These are phyloP conservation scores for Standfussiana lucernea DNA, from an alignment of 2,888 invertebrate genomes.

Conservation along the genomic window DNA sequence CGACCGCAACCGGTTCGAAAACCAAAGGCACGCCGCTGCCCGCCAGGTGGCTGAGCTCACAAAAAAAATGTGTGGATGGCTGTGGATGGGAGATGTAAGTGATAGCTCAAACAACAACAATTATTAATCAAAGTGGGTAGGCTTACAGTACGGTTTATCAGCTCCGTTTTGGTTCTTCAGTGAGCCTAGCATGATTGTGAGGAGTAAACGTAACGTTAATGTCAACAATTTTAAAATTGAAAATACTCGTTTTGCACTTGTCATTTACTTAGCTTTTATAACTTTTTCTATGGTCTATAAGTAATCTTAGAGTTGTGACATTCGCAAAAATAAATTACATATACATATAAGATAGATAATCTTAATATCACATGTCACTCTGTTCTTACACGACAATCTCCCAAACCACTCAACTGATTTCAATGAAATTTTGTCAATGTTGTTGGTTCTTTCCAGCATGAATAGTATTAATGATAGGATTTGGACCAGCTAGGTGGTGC, in stretches of 20 bases:
- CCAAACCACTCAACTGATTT: too few relatives aligned
- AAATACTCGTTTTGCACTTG: neutral
- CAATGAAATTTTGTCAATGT: too few relatives aligned
- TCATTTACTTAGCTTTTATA: neutral
- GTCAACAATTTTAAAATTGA: neutral
- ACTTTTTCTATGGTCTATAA: neutral
- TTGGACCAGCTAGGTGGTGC: too few relatives aligned
- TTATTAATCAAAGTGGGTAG: conserved; percentile 29
- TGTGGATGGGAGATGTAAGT: conserved; percentile 18
- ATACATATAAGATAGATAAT: too few relatives aligned
- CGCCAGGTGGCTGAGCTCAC: too few relatives aligned
- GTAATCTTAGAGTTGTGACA: neutral
- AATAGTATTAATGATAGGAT: too few relatives aligned
- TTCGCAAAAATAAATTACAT: too few relatives aligned
- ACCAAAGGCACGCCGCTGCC: too few relatives aligned
- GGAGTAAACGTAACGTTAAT: neutral
- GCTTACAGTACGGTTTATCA: neutral
- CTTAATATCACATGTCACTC: too few relatives aligned
- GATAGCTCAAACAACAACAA: conserved; percentile 27
- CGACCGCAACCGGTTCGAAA: too few relatives aligned
- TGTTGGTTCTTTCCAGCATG: too few relatives aligned
- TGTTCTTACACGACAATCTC: too few relatives aligned
- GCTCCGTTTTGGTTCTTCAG: neutral
- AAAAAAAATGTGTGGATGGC: conserved; percentile 26
- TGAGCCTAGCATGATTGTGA: neutral